Evolutionary conservation across 2,113 vertebrate species (phyloP), one percentile per base, ranked within the genome.

Genomic region (Tonatia bakeri): DNA sequence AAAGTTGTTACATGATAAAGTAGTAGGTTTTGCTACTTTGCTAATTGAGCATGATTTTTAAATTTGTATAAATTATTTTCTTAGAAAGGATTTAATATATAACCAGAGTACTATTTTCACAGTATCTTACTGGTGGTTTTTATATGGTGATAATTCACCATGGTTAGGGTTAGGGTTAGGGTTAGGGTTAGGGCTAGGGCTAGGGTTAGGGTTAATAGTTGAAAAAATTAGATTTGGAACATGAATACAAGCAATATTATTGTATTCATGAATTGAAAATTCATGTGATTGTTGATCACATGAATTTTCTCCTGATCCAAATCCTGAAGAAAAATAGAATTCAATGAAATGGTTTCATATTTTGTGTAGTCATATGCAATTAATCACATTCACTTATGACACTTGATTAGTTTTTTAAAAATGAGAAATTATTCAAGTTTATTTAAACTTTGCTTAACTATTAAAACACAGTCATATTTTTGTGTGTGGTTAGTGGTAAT

Each of bases 11-110:
- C 28, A 3, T 64, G 33, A 80, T 15, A 67, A 67, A 73, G 9
- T 64, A 69, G 11, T 13, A 1, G 64, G 85, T 61, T 91, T 85
- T 77, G 24, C 26, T 59, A 11, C 0, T 70, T 96, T 92, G 36
- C n/a, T 90, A 95, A 76, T 77, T 83, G 2, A 47, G 5, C 76
- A 56, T 93, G 70, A 43, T 61, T 67, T 90, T 97, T 91, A 87
- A 70, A 81, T 84, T 54, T 94, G 17, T 33, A 1, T 40, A 59
- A 87, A 45, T 38, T 84, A 20, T 40, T 40, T 85, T 90, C 91
- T 90, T 1, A 33, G 80, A 90, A 80, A 19, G 3, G 36, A 64
- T 65, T 90, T 94, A 77, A 50, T 85, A 73, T 94, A 13, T 67
- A 94, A 33, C 0, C 12, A 61, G 9, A 4, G 7, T 40, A 73